Evolutionary conservation across 1,140 invertebrate genomes (phyloP), one percentile per base, ranked within the genome.

Genomic region (Caenorhabditis remanei): DNA sequence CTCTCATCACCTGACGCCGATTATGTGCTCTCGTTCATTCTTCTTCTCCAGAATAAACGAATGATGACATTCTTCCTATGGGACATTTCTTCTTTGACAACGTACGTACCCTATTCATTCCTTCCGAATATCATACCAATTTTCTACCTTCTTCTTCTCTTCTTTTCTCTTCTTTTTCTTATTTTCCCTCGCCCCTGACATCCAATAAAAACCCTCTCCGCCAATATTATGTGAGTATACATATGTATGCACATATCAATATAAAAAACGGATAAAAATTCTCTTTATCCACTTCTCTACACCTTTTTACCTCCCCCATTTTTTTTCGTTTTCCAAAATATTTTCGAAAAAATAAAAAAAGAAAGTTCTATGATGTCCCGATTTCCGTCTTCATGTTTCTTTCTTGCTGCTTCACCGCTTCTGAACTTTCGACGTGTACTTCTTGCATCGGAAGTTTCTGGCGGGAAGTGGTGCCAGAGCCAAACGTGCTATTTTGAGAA

Each of bases 211-310:
- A 46, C 71, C 46, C 71, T 79, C 46, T 79, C 53, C 46, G 6
- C 46, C 32, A 79, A 79, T 79, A 79, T 79, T 79, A 79, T 79
- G 71, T 79, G 43, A 53, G 53, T 79, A 79, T 79, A 79, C 71
- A 79, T 79, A 79, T 79, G 71, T 79, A 79, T 79, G 71, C 71
- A 79, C 71, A 79, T 79, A 79, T 79, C 71, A 79, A 79, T 79
- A 79, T 79, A 79, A 79, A 79, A 63, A 79, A 48, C 43, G 71
- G 71, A 50, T 50, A 79, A 63, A 50, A 48, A 40, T 40, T 67
- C 40, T 67, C 40, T 32, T 79, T 79, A 5, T 79, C 53, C 24
- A 19, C 71, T 50, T 14, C 71, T 79, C 41, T 46, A 24, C 71
- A 79, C 71, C 71, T 50, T 79, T 50, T 13, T 79, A 41, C 46